Conservation (phyloP, 2,113 vertebrate genomes). For the Sterna hirundo region DNA sequence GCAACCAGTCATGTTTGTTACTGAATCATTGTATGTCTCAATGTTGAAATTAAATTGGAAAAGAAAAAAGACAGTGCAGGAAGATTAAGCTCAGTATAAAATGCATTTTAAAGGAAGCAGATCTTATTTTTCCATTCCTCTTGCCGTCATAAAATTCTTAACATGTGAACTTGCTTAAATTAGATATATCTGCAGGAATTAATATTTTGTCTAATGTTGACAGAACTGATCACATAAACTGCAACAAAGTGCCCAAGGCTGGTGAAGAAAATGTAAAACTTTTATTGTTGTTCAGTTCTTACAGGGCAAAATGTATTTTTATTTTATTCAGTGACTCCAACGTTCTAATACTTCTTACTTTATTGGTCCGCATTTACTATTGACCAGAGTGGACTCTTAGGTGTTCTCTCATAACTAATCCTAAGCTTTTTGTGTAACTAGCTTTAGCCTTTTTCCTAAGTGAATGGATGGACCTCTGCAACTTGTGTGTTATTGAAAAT, state of each 20-base stretch:
- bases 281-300: not conserved
- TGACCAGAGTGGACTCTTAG: not conserved
- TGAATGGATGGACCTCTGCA: not conserved
- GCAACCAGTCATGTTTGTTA: slow-evolving; percentile 72
- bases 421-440: not conserved
- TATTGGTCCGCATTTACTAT: not conserved
- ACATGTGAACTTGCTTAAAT: not conserved
- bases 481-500: not conserved
- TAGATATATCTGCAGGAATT: not conserved
- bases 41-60: slow-evolving; percentile 51
- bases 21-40: slow-evolving; percentile 55
- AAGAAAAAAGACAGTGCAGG: not conserved
- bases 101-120: not conserved
- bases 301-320: not conserved
- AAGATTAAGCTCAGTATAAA: slow-evolving; percentile 33
- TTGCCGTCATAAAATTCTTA: not conserved
- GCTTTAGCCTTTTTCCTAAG: not conserved
- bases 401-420: not conserved
- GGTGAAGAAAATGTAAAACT: not conserved
- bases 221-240: not conserved
- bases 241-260: not conserved
- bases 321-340: not conserved
- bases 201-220: not conserved
- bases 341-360: not conserved
- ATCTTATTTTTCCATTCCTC: not conserved